Conservation (phyloP, 2,888 invertebrate species). For the Drosophila monieri region DNA sequence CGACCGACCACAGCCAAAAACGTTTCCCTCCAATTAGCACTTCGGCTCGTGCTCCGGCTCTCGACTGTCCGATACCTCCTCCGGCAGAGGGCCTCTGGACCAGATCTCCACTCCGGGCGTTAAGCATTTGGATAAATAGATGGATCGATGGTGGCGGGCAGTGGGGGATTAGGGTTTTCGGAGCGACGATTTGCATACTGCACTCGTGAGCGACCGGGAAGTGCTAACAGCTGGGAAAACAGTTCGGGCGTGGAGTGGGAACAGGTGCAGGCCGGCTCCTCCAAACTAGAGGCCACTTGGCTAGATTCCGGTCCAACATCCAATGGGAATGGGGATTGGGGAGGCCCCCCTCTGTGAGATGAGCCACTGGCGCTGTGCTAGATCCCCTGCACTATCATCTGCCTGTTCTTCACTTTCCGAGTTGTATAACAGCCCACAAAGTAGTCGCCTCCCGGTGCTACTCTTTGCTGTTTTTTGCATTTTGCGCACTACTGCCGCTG, state of each 20-base stretch:
- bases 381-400: not conserved
- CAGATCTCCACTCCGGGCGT: conserved; percentile 2
- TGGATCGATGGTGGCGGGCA: conserved; percentile 44
- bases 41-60: conserved; percentile 21
- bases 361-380: too few relatives aligned
- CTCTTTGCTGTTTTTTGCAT: conserved; percentile 58
- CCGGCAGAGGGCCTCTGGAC: not conserved
- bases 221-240: conserved; percentile 28
- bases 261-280: too few relatives aligned
- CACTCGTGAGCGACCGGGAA: conserved; percentile 13
- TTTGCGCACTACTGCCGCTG: conserved; percentile 60
- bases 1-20: conserved; percentile 51
- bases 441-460: conserved; percentile 42
- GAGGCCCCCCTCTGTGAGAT: too few relatives aligned
- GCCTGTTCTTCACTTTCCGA: conserved; percentile 2
- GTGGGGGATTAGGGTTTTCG: conserved; percentile 14
- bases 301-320: too few relatives aligned
- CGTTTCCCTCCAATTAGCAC: conserved; percentile 73
- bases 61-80: not conserved
- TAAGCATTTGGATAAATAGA: conserved; percentile 42
- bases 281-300: too few relatives aligned
- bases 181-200: conserved; percentile 35
- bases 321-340: too few relatives aligned
- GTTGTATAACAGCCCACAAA: conserved; percentile 48
- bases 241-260: not conserved